phyloP scores from a whole-genome alignment of 2,888 invertebrate genomes.

The Cryptocheilus praepositus region DNA sequence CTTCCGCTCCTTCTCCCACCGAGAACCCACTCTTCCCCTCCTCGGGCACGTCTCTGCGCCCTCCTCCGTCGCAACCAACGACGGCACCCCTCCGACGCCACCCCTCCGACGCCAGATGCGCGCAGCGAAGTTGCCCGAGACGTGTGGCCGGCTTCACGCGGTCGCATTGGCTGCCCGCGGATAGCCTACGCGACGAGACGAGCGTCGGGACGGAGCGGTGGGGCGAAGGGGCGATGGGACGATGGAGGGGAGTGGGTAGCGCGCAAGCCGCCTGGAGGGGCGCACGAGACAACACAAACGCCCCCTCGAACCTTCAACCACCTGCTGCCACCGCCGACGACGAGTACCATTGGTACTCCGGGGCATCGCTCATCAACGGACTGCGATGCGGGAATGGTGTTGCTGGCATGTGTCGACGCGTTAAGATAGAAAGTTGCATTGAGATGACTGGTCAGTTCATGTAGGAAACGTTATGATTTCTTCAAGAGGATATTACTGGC shows the following conservation, averaged over 20 bases:
- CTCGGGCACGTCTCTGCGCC: constrained; percentile 21
- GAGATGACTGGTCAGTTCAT: too few relatives aligned
- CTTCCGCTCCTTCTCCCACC: constrained; percentile 13
- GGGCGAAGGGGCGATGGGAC: constrained; percentile 56
- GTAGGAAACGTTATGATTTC: too few relatives aligned
- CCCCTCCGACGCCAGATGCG: constrained; percentile 47
- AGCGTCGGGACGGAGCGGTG: constrained; percentile 63
- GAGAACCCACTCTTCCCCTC: background rate
- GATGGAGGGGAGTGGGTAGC: constrained; percentile 10
- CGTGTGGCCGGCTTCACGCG: constrained; percentile 17
- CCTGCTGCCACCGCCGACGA: constrained; percentile 63
- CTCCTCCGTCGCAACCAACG: constrained; percentile 21
- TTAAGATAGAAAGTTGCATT: too few relatives aligned
- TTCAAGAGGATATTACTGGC: too few relatives aligned
- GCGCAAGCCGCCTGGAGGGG: constrained; percentile 29
- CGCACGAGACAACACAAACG: constrained; percentile 66
- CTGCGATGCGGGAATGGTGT: too few relatives aligned
- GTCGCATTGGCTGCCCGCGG: constrained; percentile 26
- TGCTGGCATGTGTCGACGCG: too few relatives aligned
- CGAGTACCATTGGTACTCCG: constrained; percentile 5
- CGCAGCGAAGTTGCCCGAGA: constrained; percentile 28
- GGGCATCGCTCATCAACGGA: too few relatives aligned
- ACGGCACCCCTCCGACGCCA: constrained; percentile 65
- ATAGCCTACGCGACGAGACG: constrained; percentile 24
- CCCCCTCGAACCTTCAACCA: constrained; percentile 70